Evolutionary conservation across 2,888 invertebrate species (phyloP).

Genomic region (Cephus runcator): DNA sequence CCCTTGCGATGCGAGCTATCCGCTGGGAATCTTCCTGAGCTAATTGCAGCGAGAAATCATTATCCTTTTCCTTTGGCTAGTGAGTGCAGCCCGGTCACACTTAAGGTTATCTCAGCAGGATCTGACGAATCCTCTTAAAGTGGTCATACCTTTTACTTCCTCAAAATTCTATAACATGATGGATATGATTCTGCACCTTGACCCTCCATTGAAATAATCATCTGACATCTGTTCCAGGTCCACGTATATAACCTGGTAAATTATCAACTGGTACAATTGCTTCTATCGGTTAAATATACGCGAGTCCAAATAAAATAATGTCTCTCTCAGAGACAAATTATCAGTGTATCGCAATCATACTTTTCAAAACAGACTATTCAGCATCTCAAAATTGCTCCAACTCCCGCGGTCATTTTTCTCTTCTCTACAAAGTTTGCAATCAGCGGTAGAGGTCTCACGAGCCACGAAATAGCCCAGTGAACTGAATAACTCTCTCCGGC

Average conservation of each 20-base stretch:
- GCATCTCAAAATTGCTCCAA: background rate
- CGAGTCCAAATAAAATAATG: background rate
- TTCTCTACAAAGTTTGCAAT: background rate
- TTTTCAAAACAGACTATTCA: background rate
- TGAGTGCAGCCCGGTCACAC: background rate
- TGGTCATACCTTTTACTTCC: background rate
- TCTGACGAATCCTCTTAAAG: background rate
- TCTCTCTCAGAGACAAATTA: too few species aligned
- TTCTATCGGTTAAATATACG: background rate
- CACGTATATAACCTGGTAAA: background rate
- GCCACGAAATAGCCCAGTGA: conserved; percentile 23
- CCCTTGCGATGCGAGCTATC: background rate
- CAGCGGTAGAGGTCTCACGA: conserved; percentile 9
- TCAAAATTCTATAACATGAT: background rate
- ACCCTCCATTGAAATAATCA: background rate
- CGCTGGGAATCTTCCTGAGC: background rate
- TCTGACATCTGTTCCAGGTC: background rate
- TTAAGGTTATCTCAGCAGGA: background rate
- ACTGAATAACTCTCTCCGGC: conserved; percentile 10
- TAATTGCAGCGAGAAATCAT: background rate
- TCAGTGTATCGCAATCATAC: too few species aligned
- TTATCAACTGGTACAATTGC: background rate
- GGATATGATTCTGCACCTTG: background rate
- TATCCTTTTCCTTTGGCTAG: background rate
- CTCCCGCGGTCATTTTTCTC: background rate